Conservation (phyloP, 2,888 invertebrate species). For the Sarcophaga variegata region DNA sequence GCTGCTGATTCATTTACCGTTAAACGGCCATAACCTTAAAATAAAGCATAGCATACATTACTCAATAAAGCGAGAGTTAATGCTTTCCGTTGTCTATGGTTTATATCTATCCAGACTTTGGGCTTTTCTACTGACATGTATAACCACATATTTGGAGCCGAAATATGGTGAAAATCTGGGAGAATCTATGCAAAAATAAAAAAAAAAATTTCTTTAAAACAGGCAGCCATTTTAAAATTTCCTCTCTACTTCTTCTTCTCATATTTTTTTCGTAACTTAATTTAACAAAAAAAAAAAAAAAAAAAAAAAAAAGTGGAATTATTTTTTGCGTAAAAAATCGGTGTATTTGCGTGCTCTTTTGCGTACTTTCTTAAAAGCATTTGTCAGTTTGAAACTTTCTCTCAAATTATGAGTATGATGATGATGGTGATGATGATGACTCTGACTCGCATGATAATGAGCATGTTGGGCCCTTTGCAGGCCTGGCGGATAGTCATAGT, state of each 20-base stretch:
- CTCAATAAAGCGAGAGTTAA: neutral
- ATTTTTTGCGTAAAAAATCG: slow-evolving; percentile 81
- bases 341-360: slow-evolving; percentile 82
- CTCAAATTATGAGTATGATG: slow-evolving; percentile 73
- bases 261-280: too few relatives aligned
- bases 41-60: neutral
- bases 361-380: slow-evolving; percentile 79
- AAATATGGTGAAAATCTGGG: slow-evolving; percentile 78
- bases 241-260: too few relatives aligned
- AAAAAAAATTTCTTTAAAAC: slow-evolving; percentile 24
- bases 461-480: slow-evolving; percentile 65
- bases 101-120: slow-evolving; percentile 67
- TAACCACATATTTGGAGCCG: slow-evolving; percentile 78
- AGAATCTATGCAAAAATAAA: slow-evolving; percentile 50
- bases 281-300: neutral
- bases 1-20: slow-evolving; percentile 6
- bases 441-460: slow-evolving; percentile 65
- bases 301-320: slow-evolving; percentile 54
- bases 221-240: too few relatives aligned
- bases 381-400: slow-evolving; percentile 80
- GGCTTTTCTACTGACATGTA: slow-evolving; percentile 73
- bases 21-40: too few relatives aligned
- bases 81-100: slow-evolving; percentile 6
- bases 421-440: slow-evolving; percentile 73
- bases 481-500: slow-evolving; percentile 64